Evolutionary conservation across 1,140 invertebrate species (phyloP), one percentile per base, ranked within the genome.

Genomic region (Euwallacea similis): DNA sequence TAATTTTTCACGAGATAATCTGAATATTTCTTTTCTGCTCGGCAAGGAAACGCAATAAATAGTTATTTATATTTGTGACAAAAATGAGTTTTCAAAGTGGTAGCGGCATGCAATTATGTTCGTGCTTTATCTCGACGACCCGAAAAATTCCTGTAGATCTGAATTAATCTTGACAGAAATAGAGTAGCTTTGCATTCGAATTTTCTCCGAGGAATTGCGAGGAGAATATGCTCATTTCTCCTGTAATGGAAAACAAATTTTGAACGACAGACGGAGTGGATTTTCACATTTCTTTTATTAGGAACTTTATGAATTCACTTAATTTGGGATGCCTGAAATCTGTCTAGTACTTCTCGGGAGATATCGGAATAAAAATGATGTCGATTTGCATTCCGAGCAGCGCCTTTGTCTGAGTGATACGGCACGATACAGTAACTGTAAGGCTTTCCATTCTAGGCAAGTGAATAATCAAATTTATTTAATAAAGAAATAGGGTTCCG

Each of bases 141-240:
- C 61, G 66, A 70, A 73, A 58, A 69, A 75, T 67, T 69, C 55
- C 55, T 62, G 61, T 75, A 75, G 65, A 73, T 75, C 68, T 73
- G 58, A 75, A 75, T 75, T 75, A 75, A 70, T 66, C 62, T 69
- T 72, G 73, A 73, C 73, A 75, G 71, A 73, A 73, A 75, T 75
- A 72, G 64, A 66, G 67, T 68, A 73, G 66, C 71, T 66, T 64
- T 63, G 73, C 66, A 66, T 74, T 74, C 73, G 69, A 72, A 72
- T 74, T 72, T 73, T 59, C 73, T 46, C 54, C 15, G 13, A 70
- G 53, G 68, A 70, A 70, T 46, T 43, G 44, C 68, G 61, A 58
- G 58, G 46, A 58, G 60, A 70, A 64, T 61, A 59, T 71, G 69
- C 55, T 61, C 62, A 58, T 71, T 66, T 47, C 54, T 56, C 44